These are phyloP conservation scores for Cinclus cinclus DNA, from an alignment of 2,113 vertebrate species.

Conservation along the genomic window DNA sequence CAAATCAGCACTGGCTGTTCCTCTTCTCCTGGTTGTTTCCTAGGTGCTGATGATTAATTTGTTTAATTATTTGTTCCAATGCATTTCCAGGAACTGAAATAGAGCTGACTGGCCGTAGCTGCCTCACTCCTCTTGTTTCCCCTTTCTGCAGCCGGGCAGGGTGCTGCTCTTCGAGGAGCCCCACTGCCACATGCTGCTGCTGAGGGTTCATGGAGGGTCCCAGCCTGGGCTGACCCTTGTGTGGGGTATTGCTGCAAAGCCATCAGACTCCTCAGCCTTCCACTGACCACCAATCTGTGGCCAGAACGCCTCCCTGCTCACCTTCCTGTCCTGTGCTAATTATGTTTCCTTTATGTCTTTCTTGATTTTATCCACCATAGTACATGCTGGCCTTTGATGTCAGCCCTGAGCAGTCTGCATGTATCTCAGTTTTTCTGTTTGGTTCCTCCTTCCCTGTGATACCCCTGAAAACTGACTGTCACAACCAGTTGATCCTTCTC, in stretches of 20 bases:
- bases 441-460: background rate
- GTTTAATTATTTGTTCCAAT: slow-evolving; percentile 63
- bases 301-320: background rate
- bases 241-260: background rate
- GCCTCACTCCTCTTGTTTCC: background rate
- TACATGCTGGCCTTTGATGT: background rate
- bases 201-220: fast-evolving
- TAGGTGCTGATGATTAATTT: slow-evolving; percentile 54
- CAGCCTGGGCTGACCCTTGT: background rate
- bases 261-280: background rate
- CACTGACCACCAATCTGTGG: background rate
- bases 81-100: slow-evolving; percentile 46
- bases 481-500: background rate
- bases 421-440: background rate
- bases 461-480: background rate
- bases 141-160: background rate
- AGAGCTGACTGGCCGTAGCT: background rate
- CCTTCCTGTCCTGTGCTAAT: background rate
- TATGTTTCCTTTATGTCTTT: background rate
- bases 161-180: background rate
- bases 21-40: slow-evolving; percentile 50
- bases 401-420: background rate
- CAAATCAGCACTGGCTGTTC: slow-evolving; percentile 32
- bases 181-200: fast-evolving
- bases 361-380: background rate